Percentiles rank a stretch among this genome's conserved stretches.
Conservation (phyloP, 2,113 vertebrate genomes). For the Dendrocopos noguchii region DNA sequence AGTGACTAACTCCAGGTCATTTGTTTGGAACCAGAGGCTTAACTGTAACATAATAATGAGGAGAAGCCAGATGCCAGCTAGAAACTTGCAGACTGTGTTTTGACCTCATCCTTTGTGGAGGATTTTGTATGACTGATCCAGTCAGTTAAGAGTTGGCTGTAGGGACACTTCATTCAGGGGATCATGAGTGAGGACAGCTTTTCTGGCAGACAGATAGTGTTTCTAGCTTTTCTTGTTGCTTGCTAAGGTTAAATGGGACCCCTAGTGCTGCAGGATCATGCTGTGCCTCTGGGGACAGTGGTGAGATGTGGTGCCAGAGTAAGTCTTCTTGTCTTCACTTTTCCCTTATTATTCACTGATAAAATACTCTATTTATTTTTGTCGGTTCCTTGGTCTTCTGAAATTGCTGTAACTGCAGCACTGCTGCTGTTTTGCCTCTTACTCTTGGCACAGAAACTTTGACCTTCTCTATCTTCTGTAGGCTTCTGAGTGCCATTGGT, state of each 20-base stretch:
- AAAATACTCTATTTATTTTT: background rate
- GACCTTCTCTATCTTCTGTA: background rate
- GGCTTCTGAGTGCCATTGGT: background rate
- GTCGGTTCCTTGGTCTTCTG: background rate
- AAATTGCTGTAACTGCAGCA: background rate
- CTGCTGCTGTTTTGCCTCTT: background rate
- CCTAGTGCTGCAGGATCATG: background rate
- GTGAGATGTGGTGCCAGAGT: background rate
- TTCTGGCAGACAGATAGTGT: background rate
- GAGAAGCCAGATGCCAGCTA: conserved; percentile 29
- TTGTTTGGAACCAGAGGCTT: conserved; percentile 31
- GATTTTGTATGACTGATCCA: background rate
- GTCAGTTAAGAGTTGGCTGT: background rate
- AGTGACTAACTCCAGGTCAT: conserved; percentile 16
- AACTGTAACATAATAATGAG: conserved; percentile 33
- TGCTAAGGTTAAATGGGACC: background rate
- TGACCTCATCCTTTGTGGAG: conserved; percentile 1
- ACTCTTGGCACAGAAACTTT: background rate
- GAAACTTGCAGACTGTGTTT: background rate
- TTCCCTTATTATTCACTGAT: background rate
- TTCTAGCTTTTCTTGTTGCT: background rate
- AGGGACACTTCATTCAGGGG: background rate
- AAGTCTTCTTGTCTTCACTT: background rate
- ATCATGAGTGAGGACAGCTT: conserved; percentile 4
- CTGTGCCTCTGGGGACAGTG: background rate